Evolutionary conservation across 2,888 invertebrate genomes (phyloP).

Genomic region (Mythimna vitellina): DNA sequence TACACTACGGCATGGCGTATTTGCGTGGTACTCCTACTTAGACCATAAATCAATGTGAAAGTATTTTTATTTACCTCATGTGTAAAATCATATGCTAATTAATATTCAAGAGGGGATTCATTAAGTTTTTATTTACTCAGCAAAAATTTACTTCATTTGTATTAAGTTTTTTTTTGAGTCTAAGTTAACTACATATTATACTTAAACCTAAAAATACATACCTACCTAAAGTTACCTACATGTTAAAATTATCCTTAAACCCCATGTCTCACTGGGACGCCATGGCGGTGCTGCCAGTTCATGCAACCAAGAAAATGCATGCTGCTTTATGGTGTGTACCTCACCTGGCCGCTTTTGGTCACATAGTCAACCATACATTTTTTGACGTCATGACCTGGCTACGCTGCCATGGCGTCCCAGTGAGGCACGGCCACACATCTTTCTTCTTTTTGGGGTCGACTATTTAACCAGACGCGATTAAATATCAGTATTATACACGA

Average conservation of each 20-base stretch:
- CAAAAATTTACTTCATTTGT: constrained; percentile 29
- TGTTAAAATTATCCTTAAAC: no score
- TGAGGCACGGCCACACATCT: background rate
- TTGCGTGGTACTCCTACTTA: constrained; percentile 62
- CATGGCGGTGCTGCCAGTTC: no score
- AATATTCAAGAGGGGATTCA: constrained; percentile 43
- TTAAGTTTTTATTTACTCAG: constrained; percentile 28
- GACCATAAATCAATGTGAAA: constrained; percentile 65
- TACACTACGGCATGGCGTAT: constrained; percentile 57
- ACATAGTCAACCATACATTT: no score
- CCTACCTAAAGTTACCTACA: no score
- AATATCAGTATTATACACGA: constrained; percentile 6
- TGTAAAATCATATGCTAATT: constrained; percentile 57
- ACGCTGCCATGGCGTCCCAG: no score
- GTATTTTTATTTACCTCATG: constrained; percentile 61
- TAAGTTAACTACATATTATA: no score
- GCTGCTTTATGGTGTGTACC: no score
- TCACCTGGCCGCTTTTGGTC: no score
- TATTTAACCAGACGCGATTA: constrained; percentile 17
- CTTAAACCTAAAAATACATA: no score
- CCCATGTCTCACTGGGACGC: no score
- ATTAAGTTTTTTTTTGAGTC: background rate
- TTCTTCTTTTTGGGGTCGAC: constrained; percentile 4
- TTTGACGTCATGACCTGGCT: no score
- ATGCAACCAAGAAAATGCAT: no score